These are phyloP conservation scores for Corydoras maculifer DNA, from an alignment of 2,113 vertebrate genomes.

Conservation along the genomic window DNA sequence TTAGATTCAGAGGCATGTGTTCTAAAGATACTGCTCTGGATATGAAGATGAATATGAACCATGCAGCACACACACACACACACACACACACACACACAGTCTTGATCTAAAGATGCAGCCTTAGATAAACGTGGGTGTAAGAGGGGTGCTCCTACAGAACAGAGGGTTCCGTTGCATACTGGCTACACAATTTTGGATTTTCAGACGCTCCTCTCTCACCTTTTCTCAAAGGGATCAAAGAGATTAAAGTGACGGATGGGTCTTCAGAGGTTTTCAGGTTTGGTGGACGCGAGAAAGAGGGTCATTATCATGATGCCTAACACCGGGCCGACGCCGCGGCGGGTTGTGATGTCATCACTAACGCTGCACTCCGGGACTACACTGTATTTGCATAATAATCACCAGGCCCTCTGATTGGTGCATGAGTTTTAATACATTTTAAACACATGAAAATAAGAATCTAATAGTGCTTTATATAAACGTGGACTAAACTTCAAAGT, in stretches of 20 bases:
- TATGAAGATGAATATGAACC: too few species aligned
- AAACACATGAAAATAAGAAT: too few species aligned
- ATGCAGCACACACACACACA: conserved; percentile 32
- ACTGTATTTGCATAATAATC: not conserved
- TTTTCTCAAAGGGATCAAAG: not conserved
- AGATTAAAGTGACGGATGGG: too few species aligned
- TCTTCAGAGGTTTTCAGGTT: not conserved
- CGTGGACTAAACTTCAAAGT: not conserved
- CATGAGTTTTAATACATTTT: not conserved
- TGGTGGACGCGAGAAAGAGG: not conserved
- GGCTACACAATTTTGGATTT: not conserved
- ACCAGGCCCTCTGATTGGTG: not conserved
- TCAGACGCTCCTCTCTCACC: not conserved
- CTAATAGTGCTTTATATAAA: too few species aligned
- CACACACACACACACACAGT: conserved; percentile 38
- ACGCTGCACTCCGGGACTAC: too few species aligned
- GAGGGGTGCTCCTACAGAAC: too few species aligned
- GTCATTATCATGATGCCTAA: too few species aligned
- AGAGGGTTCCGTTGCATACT: not conserved
- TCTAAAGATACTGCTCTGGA: conserved; percentile 42
- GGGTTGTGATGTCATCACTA: too few species aligned
- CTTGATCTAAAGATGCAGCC: conserved; percentile 25
- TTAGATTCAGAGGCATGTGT: conserved; percentile 59
- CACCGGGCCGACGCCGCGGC: too few species aligned
- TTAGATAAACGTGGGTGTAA: not conserved